These are phyloP conservation scores for Ichneumon xanthorius DNA, from an alignment of 2,888 invertebrate species.

Conservation along the genomic window DNA sequence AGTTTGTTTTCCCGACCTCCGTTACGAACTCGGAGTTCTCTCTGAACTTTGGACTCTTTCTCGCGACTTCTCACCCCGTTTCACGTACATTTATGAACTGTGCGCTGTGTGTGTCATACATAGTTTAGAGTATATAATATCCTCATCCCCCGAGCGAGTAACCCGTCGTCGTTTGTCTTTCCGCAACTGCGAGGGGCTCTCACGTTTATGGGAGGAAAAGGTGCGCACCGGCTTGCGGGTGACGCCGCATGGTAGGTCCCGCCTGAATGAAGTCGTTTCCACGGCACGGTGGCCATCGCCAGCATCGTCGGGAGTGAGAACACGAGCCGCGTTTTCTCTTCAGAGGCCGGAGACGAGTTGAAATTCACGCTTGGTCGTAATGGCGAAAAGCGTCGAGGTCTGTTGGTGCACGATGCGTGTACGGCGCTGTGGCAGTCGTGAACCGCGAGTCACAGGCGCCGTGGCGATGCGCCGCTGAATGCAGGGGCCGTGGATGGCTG, in stretches of 20 bases:
- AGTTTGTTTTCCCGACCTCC: slow-evolving; percentile 30
- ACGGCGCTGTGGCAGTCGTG: slow-evolving; percentile 2
- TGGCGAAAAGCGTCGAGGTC: slow-evolving; percentile 39
- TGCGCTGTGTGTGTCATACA: slow-evolving; percentile 11
- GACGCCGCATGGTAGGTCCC: slow-evolving; percentile 15
- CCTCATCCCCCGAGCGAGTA: slow-evolving; percentile 3
- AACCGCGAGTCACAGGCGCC: neutral
- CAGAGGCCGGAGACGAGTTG: slow-evolving; percentile 49
- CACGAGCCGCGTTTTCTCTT: slow-evolving; percentile 38
- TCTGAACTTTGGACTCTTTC: slow-evolving; percentile 61
- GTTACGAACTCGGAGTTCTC: slow-evolving; percentile 22
- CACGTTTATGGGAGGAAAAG: slow-evolving; percentile 15
- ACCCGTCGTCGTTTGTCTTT: slow-evolving; percentile 47
- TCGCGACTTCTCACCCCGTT: slow-evolving; percentile 37
- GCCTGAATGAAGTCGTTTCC: slow-evolving; percentile 37
- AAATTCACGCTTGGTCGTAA: slow-evolving; percentile 48
- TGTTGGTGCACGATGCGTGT: neutral
- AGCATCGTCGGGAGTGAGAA: neutral
- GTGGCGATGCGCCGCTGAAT: slow-evolving; percentile 17
- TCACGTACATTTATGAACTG: slow-evolving; percentile 21
- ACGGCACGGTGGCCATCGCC: slow-evolving; percentile 7
- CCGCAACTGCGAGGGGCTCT: slow-evolving; percentile 39
- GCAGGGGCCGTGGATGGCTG: neutral
- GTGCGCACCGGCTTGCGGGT: slow-evolving; percentile 10
- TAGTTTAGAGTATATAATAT: slow-evolving; percentile 36